Percentiles rank a stretch among this genome's conserved stretches.
Conservation (phyloP, 2,797 vertebrate genomes). For the Perdix hodgsoniae region DNA sequence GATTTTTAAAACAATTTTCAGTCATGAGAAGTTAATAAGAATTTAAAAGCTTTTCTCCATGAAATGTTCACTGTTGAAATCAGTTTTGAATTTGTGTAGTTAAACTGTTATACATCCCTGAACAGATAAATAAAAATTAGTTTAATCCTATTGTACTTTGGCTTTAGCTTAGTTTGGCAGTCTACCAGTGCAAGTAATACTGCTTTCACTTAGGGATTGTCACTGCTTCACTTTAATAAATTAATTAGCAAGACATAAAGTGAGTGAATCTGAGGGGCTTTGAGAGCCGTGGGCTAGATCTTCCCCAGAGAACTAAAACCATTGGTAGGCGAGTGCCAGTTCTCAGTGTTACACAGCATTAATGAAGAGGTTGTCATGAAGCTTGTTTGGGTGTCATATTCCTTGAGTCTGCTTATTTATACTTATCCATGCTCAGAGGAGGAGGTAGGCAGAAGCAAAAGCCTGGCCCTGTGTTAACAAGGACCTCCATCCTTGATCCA, state of each 20-base stretch:
- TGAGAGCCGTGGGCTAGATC: not conserved
- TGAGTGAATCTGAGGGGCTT: not conserved
- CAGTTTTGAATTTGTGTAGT: not conserved
- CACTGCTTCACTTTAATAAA: not conserved
- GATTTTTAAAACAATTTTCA: not conserved
- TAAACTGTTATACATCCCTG: not conserved
- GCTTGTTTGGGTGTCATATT: not conserved
- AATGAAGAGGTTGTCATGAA: not conserved
- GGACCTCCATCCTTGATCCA: accelerated
- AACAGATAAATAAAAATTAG: not conserved
- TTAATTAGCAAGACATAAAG: not conserved
- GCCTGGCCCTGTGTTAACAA: not conserved
- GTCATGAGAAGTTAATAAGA: not conserved
- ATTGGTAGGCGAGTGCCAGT: not conserved
- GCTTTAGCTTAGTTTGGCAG: not conserved
- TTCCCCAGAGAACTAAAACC: not conserved
- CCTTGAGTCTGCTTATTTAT: not conserved
- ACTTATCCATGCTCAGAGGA: not conserved
- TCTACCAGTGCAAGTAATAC: not conserved
- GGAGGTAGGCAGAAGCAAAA: not conserved
- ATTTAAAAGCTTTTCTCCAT: not conserved
- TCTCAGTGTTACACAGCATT: not conserved
- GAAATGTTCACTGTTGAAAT: not conserved
- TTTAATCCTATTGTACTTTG: not conserved
- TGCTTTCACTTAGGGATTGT: not conserved